Evolutionary conservation across 2,888 invertebrate genomes (phyloP).

Genomic region (Trichogramma dendrolimi): DNA sequence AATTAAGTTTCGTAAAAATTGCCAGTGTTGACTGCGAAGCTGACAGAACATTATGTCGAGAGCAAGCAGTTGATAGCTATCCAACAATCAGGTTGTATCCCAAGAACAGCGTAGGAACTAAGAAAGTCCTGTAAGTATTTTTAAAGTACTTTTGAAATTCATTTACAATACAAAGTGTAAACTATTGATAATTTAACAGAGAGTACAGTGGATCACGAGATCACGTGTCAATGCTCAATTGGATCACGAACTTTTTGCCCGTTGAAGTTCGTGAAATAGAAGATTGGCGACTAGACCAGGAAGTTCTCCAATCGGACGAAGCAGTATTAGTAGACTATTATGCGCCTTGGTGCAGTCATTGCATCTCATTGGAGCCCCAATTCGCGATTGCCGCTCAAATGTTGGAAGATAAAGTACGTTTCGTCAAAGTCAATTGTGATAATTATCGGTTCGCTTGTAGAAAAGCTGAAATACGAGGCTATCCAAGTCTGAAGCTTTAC

Average conservation of each 20-base stretch:
- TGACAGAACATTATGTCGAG: slow-evolving; percentile 57
- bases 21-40: slow-evolving; percentile 67
- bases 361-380: slow-evolving; percentile 65
- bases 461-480: slow-evolving; percentile 59
- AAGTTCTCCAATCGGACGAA: slow-evolving; percentile 54
- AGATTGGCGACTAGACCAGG: slow-evolving; percentile 50
- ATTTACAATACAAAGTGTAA: too few relatives aligned
- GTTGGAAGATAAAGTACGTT: slow-evolving; percentile 51
- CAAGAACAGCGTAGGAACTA: slow-evolving; percentile 54
- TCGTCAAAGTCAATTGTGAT: slow-evolving; percentile 67
- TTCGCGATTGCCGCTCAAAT: slow-evolving; percentile 60
- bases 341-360: slow-evolving; percentile 66
- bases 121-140: slow-evolving; percentile 55
- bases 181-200: slow-evolving; percentile 42
- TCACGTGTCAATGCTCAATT: slow-evolving; percentile 59
- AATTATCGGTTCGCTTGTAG: slow-evolving; percentile 55
- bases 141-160: slow-evolving; percentile 22
- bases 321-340: slow-evolving; percentile 66
- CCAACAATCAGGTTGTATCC: slow-evolving; percentile 69
- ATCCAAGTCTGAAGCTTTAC: slow-evolving; percentile 67
- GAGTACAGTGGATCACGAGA: slow-evolving; percentile 63
- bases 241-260: slow-evolving; percentile 64
- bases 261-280: slow-evolving; percentile 55
- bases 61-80: slow-evolving; percentile 62
- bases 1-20: slow-evolving; percentile 55